Evolutionary conservation across 2,888 invertebrate species (phyloP).

Genomic region (Chromoteleia sp.): DNA sequence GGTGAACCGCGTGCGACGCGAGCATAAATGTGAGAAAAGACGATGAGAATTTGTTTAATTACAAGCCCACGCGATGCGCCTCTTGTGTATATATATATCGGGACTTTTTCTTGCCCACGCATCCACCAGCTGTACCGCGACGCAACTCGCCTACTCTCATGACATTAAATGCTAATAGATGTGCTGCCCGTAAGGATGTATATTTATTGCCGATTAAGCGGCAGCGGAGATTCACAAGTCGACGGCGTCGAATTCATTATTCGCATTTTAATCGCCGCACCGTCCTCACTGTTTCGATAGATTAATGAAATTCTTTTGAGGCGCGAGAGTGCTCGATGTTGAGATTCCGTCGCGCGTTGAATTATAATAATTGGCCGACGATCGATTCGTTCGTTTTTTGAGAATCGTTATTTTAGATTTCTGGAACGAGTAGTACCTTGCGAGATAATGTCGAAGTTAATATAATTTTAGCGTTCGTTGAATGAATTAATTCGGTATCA

Average conservation of each 20-base stretch:
- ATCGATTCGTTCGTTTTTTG: slow-evolving; percentile 16
- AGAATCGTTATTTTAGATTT: neutral
- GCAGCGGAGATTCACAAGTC: slow-evolving; percentile 59
- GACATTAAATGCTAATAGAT: slow-evolving; percentile 73
- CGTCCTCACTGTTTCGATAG: slow-evolving; percentile 56
- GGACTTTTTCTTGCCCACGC: slow-evolving; percentile 72
- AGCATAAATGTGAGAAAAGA: slow-evolving; percentile 63
- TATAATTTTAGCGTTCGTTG: too few relatives aligned
- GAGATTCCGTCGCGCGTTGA: slow-evolving; percentile 31
- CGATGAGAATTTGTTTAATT: slow-evolving; percentile 72
- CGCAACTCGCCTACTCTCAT: slow-evolving; percentile 71
- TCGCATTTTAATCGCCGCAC: slow-evolving; percentile 60
- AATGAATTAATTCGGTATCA: too few relatives aligned
- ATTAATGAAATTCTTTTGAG: slow-evolving; percentile 60
- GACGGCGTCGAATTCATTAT: slow-evolving; percentile 61
- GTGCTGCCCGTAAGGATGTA: slow-evolving; percentile 67
- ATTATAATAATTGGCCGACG: slow-evolving; percentile 47
- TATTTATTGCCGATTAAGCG: slow-evolving; percentile 73
- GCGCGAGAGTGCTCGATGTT: slow-evolving; percentile 26
- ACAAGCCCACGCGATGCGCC: slow-evolving; percentile 70
- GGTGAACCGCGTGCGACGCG: slow-evolving; percentile 54
- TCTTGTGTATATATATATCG: slow-evolving; percentile 54
- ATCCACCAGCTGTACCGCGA: slow-evolving; percentile 66
- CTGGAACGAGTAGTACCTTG: neutral
- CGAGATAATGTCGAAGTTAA: too few relatives aligned